A percentile compares a stretch with the other conserved stretches of the same genome.
Conservation (phyloP, 1,140 invertebrate genomes). For the Hypothenemus hampei region DNA sequence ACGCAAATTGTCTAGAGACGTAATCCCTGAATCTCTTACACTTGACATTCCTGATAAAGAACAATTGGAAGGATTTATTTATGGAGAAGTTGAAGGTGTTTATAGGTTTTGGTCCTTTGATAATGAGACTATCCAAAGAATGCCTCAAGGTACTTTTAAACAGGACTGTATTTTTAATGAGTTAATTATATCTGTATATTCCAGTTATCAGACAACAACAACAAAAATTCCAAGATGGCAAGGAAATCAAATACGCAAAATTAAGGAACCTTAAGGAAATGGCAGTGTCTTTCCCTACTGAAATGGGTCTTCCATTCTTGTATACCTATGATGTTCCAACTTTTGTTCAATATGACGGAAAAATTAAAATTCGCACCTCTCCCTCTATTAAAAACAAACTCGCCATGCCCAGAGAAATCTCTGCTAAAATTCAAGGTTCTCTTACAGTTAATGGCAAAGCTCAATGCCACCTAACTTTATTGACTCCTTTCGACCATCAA, state of each 20-base stretch:
- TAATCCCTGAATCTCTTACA: slow-evolving; percentile 54
- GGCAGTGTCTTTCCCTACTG: slow-evolving; percentile 58
- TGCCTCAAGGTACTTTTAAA: slow-evolving; percentile 21
- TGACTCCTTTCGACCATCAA: slow-evolving; percentile 57
- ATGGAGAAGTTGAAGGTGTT: slow-evolving; percentile 24
- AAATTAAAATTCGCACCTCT: slow-evolving; percentile 45
- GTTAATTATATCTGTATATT: slow-evolving; percentile 9
- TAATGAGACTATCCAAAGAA: slow-evolving; percentile 49
- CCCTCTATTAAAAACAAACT: slow-evolving; percentile 33
- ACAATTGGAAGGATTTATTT: slow-evolving; percentile 54
- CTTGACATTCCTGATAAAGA: slow-evolving; percentile 49
- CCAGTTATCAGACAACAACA: slow-evolving; percentile 41
- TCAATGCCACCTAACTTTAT: slow-evolving; percentile 56
- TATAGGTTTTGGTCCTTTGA: slow-evolving; percentile 47
- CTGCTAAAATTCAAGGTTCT: slow-evolving; percentile 46
- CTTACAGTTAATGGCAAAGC: slow-evolving; percentile 49
- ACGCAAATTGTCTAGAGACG: slow-evolving; percentile 43
- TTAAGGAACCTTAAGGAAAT: slow-evolving; percentile 50
- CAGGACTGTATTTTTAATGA: background rate
- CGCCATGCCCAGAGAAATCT: slow-evolving; percentile 38
- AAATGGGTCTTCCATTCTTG: slow-evolving; percentile 61
- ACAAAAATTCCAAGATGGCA: slow-evolving; percentile 46
- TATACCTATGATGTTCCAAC: slow-evolving; percentile 54
- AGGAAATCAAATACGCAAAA: slow-evolving; percentile 53
- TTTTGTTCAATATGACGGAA: slow-evolving; percentile 47